phyloP scores from a whole-genome alignment of 2,888 invertebrate species.

The Erpobdella octoculata region DNA sequence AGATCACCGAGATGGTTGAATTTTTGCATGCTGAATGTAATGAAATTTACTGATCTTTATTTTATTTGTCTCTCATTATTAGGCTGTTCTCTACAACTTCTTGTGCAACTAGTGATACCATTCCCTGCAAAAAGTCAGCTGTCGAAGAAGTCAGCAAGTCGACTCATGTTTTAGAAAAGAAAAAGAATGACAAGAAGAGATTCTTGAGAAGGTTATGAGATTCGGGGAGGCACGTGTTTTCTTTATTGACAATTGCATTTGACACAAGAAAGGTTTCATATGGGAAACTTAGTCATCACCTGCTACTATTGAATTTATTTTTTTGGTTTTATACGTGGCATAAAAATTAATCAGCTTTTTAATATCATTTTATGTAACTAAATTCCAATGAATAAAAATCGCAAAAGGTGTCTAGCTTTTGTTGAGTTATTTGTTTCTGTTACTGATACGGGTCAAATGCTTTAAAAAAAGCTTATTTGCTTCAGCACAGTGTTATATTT shows the following conservation, averaged over 20 bases:
- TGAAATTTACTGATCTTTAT: too few relatives aligned
- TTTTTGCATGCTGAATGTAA: too few relatives aligned
- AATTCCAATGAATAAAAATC: too few relatives aligned
- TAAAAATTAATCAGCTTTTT: neutral
- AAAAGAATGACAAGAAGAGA: constrained; percentile 76
- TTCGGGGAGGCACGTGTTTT: neutral
- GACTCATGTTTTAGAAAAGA: constrained; percentile 53
- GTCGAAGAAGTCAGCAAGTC: neutral
- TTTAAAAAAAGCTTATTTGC: too few relatives aligned
- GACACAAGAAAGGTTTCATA: neutral
- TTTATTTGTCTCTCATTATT: neutral
- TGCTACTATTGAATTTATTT: constrained; percentile 5
- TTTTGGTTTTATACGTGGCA: neutral
- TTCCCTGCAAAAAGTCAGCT: neutral
- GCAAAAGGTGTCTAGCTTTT: too few relatives aligned
- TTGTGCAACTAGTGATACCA: neutral
- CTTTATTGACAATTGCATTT: constrained; percentile 5
- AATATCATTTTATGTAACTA: too few relatives aligned
- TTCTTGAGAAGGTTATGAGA: constrained; percentile 75
- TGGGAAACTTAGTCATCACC: neutral
- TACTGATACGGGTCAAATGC: too few relatives aligned
- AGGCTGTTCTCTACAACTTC: neutral
- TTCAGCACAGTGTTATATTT: too few relatives aligned
- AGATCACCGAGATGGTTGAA: too few relatives aligned
- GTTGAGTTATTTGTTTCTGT: too few relatives aligned